Conservation (phyloP, 2,113 vertebrate species). For the Haemorhous mexicanus region DNA sequence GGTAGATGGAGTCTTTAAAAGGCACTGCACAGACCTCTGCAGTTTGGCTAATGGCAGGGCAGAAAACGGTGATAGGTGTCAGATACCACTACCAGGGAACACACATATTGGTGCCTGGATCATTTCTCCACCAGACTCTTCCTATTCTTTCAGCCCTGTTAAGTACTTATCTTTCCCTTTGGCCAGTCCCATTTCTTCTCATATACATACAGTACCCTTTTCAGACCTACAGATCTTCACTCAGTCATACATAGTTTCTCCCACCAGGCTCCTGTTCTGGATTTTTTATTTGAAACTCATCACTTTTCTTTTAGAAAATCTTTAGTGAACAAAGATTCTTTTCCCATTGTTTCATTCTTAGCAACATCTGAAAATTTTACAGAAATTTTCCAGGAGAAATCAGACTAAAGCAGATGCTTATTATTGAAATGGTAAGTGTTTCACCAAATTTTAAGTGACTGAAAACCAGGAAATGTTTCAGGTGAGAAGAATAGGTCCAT, state of each 20-base stretch:
- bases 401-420: neutral
- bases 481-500: neutral
- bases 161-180: neutral
- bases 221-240: neutral
- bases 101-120: neutral
- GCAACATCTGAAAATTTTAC: neutral
- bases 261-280: neutral
- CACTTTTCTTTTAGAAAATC: neutral
- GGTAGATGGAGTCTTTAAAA: neutral
- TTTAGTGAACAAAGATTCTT: neutral
- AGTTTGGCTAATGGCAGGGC: neutral
- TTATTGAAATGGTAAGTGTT: neutral
- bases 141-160: neutral
- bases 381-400: neutral
- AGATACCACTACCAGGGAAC: neutral
- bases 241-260: neutral
- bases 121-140: neutral
- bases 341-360: neutral
- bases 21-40: neutral
- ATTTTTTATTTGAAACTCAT: neutral
- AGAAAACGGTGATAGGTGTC: neutral
- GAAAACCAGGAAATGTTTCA: neutral
- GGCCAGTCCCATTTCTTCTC: neutral
- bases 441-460: neutral
- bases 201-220: neutral